These are phyloP conservation scores for Amiota mariae DNA, from an alignment of 2,888 invertebrate species.

Conservation along the genomic window DNA sequence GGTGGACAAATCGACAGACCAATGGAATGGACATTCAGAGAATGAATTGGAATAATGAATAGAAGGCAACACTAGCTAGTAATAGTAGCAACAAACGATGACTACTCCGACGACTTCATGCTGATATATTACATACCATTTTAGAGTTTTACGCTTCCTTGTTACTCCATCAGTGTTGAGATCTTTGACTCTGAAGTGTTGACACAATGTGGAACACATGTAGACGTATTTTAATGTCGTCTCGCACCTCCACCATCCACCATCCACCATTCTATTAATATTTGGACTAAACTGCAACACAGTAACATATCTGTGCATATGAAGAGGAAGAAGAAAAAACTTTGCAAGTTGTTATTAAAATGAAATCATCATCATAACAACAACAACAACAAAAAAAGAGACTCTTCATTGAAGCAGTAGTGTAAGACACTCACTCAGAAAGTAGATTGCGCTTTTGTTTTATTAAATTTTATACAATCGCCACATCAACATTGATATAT, in stretches of 20 bases:
- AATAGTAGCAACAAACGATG: not conserved
- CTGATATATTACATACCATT: slow-evolving; percentile 70
- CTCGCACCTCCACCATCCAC: not conserved
- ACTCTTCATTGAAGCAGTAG: not conserved
- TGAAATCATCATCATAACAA: slow-evolving; percentile 67
- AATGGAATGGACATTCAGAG: no score
- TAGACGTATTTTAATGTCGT: slow-evolving; percentile 33
- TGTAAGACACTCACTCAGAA: slow-evolving; percentile 19
- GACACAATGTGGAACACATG: slow-evolving; percentile 52
- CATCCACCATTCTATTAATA: not conserved
- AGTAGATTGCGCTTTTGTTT: slow-evolving; percentile 53
- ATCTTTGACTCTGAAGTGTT: slow-evolving; percentile 48
- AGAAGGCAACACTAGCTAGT: not conserved
- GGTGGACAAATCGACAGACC: not conserved
- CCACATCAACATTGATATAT: not conserved
- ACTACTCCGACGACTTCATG: slow-evolving; percentile 58
- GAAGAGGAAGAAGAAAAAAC: slow-evolving; percentile 4
- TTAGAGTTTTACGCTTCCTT: slow-evolving; percentile 71
- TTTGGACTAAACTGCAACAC: no score
- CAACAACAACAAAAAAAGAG: not conserved
- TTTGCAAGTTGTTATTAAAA: slow-evolving; percentile 67
- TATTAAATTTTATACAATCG: slow-evolving; percentile 50
- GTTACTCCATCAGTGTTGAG: slow-evolving; percentile 63
- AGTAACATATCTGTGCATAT: not conserved
- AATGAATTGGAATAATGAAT: not conserved